A percentile compares a stretch with the other conserved stretches of the same genome.
phyloP scores from a whole-genome alignment of 2,113 vertebrate species.

The Vireo altiloquus region DNA sequence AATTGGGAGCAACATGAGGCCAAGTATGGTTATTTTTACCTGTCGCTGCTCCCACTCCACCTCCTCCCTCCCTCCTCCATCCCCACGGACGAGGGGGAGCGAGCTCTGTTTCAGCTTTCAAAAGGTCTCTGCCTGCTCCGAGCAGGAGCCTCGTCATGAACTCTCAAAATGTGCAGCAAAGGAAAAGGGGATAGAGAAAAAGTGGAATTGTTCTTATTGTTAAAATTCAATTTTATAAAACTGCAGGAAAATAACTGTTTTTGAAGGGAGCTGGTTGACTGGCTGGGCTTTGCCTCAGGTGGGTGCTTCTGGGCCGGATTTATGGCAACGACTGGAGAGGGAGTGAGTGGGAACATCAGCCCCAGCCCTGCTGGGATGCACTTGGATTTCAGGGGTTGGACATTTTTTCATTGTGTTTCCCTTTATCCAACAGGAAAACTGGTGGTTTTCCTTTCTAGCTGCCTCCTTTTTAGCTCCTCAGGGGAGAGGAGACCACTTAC shows the following conservation, averaged over 20 bases:
- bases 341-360: not conserved
- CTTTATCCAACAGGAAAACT: not conserved
- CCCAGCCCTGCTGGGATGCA: not conserved
- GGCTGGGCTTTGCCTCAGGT: not conserved
- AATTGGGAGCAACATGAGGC: constrained; percentile 44
- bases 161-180: not conserved
- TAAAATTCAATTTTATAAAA: not conserved
- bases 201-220: not conserved
- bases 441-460: not conserved
- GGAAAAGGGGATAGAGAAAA: not conserved
- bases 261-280: not conserved
- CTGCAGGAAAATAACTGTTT: not conserved
- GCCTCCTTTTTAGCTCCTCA: not conserved
- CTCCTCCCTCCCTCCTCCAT: not conserved
- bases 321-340: not conserved
- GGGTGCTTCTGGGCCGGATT: not conserved
- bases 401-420: not conserved
- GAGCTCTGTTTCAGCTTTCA: not conserved
- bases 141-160: not conserved
- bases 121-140: not conserved
- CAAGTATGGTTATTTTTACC: constrained; percentile 50
- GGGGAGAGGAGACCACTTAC: not conserved
- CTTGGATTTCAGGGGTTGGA: not conserved
- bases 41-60: not conserved
- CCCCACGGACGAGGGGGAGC: not conserved